Base-by-base conservation (phyloP, 2,113 vertebrate species). In the Colossoma macropomum region DNA sequence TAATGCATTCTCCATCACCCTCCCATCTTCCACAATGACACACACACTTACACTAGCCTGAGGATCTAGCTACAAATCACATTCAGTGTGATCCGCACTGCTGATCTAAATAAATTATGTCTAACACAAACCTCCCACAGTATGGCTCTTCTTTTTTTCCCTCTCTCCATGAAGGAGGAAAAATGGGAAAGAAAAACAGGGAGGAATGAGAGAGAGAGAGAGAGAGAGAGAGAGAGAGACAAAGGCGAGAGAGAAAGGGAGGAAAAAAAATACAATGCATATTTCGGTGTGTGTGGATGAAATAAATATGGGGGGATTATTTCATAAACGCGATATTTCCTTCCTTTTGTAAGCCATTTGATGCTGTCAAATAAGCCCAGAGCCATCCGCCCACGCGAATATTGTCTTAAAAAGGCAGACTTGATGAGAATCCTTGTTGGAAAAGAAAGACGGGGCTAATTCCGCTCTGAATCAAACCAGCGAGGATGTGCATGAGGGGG, bases 261-360 rank as follows among this genome's bases (percentile, higher is more conserved):
- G n/a, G n/a, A 54, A 77, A 68, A 48, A 86, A 86, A 89, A 30
- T 82, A 85, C 75, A 79, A 68, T 52, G 82, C 79, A 72, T 84
- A 85, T 81, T 86, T 84, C 6, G 87, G 89, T 56, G 82, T 71
- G 86, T 91, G 88, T 85, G 91, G 90, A 91, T 89, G 88, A 93
- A 93, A 93, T 93, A 88, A 90, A 87, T 90, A 92, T 87, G 38
- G 85, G 74, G 84, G 91, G 91, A 94, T 93, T 93, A 93, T 94
- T 94, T 93, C 89, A 91, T 92, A 92, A 93, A 92, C 83, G 89
- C 90, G 87, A 89, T 91, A 90, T 92, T 93, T 92, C 91, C 89
- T 89, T 92, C 87, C 91, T 89, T 87, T 86, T 89, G 87, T 84
- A 90, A 93, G 89, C 90, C 92, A 92, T 93, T 92, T 93, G 92